Conservation (phyloP, 2,113 vertebrate species). For the Zapus hudsonius region DNA sequence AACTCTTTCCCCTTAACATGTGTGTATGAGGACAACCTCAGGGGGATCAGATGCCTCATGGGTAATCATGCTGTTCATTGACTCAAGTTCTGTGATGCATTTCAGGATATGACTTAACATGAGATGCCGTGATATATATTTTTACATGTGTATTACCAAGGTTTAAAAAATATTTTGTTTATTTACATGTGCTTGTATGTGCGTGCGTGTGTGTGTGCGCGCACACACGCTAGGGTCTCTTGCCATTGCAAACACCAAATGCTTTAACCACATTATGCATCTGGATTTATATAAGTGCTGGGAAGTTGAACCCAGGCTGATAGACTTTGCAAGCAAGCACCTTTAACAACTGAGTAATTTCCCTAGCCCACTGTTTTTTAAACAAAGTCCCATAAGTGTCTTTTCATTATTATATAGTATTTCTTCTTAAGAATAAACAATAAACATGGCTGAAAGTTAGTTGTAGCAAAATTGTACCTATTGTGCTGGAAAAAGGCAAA, state of each 20-base stretch:
- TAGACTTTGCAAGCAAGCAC: too few species aligned
- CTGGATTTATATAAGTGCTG: too few species aligned
- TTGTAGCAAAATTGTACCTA: neutral
- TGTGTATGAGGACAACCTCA: neutral
- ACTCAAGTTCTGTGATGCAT: neutral
- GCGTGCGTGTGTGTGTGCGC: neutral
- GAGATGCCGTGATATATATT: neutral
- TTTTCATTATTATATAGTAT: neutral
- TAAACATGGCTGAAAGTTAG: neutral
- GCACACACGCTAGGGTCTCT: too few species aligned
- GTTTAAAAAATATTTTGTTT: neutral
- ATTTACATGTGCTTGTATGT: neutral
- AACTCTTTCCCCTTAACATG: neutral
- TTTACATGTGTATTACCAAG: neutral
- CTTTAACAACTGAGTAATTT: too few species aligned
- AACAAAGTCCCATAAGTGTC: neutral
- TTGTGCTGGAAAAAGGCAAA: neutral
- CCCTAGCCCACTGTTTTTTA: neutral
- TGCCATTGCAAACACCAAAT: too few species aligned
- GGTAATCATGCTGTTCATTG: neutral
- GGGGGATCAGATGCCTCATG: neutral
- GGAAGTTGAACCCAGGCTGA: too few species aligned
- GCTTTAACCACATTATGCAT: too few species aligned
- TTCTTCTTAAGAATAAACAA: constrained; percentile 1
- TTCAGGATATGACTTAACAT: neutral